Conservation (phyloP, 2,797 vertebrate species). For the Mus spretus region DNA sequence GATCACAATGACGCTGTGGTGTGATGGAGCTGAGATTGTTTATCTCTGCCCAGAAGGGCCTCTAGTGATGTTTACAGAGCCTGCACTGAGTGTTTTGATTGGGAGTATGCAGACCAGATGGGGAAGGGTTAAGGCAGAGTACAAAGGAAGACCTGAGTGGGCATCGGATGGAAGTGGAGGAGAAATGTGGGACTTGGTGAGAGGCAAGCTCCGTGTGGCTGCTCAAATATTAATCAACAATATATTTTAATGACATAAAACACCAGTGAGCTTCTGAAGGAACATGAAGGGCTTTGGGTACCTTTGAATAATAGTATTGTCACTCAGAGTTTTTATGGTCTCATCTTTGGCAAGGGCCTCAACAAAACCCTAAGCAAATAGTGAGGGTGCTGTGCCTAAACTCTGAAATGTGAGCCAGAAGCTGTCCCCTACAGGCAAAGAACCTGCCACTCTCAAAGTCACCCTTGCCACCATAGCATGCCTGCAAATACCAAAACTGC, state of each 20-base stretch:
- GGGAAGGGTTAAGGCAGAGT: not conserved
- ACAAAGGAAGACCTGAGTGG: not conserved
- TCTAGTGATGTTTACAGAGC: not conserved
- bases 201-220: not conserved
- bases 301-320: conserved; percentile 70
- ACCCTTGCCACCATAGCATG: accelerated
- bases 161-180: not conserved
- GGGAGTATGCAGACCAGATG: no score
- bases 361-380: conserved; percentile 35
- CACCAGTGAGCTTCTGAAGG: conserved; percentile 65
- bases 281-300: conserved; percentile 49
- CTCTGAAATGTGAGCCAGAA: not conserved
- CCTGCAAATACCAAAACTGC: not conserved
- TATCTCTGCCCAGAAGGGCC: not conserved
- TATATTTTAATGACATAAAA: conserved; percentile 81
- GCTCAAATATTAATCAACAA: conserved; percentile 83
- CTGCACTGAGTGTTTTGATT: accelerated
- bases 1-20: accelerated
- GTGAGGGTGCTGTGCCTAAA: not conserved
- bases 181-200: not conserved
- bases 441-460: not conserved
- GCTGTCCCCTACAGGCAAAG: accelerated
- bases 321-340: not conserved
- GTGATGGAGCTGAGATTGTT: not conserved
- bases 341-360: conserved; percentile 55